Evolutionary conservation across 2,113 vertebrate genomes (phyloP).

Genomic region (Scortum barcoo): DNA sequence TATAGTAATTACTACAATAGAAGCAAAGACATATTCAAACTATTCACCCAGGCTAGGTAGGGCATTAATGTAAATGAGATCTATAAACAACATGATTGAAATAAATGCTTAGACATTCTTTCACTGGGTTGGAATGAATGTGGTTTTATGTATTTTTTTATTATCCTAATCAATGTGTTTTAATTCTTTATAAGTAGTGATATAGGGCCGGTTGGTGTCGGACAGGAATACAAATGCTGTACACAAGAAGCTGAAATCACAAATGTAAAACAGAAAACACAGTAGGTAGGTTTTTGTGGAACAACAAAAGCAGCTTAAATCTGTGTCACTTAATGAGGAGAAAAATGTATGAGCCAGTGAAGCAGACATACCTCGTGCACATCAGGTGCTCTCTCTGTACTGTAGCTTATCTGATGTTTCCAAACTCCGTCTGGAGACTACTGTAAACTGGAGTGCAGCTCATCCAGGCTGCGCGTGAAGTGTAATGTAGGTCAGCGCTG

Average conservation of each 20-base stretch:
- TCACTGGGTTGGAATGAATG: background rate
- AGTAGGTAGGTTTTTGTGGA: background rate
- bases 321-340: background rate
- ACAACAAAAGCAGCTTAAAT: background rate
- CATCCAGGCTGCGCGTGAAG: conserved; percentile 20
- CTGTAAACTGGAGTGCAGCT: conserved; percentile 29
- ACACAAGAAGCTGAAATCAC: background rate
- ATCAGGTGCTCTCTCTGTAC: background rate
- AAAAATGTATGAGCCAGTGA: background rate
- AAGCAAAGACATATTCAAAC: background rate
- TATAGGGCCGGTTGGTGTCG: background rate
- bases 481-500: conserved; percentile 74
- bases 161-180: background rate
- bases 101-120: background rate
- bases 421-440: conserved; percentile 26
- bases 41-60: background rate
- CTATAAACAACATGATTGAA: background rate
- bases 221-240: background rate
- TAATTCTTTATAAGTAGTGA: background rate
- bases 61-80: background rate
- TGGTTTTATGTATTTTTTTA: background rate
- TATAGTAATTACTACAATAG: background rate
- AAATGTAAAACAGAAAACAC: background rate
- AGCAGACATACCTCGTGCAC: background rate
- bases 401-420: conserved; percentile 25